Evolutionary conservation across 2,797 vertebrate species (phyloP).

Genomic region (Allochrocebus solatus): DNA sequence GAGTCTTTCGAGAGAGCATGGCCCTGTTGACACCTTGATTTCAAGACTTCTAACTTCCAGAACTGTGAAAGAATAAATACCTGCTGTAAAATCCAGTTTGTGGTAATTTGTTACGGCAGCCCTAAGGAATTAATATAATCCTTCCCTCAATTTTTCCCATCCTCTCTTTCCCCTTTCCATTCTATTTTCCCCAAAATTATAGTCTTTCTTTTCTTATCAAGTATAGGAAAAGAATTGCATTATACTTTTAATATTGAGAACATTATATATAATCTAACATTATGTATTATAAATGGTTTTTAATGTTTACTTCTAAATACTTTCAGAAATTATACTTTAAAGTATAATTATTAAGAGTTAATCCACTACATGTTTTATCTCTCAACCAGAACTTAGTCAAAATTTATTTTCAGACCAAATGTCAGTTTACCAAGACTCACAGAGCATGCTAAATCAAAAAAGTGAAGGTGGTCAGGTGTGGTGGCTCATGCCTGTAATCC

Average conservation of each 20-base stretch:
- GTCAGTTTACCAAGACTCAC: not conserved
- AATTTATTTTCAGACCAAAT: constrained; percentile 34
- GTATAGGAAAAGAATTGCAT: not conserved
- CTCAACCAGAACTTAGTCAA: not conserved
- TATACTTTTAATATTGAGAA: not conserved
- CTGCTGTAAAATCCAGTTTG: not conserved
- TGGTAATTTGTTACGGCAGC: not conserved
- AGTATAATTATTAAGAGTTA: not conserved
- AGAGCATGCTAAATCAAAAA: not conserved
- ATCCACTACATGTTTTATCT: not conserved
- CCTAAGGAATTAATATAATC: not conserved
- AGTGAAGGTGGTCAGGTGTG: not conserved
- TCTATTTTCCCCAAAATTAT: not conserved
- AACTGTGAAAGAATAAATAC: not conserved
- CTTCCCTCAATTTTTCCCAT: not conserved
- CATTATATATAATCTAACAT: not conserved
- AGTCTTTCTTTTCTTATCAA: not conserved
- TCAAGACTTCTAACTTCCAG: not conserved
- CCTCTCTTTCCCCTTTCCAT: not conserved
- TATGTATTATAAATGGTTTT: not conserved
- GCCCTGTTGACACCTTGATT: not conserved
- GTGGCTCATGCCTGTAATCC: no score
- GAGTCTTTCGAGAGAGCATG: not conserved
- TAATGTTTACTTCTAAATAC: constrained; percentile 1
- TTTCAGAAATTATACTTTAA: not conserved